A percentile compares a stretch with the other conserved stretches of the same genome.
Conservation (phyloP, 2,888 invertebrate genomes). For the Athrips mouffetella region DNA sequence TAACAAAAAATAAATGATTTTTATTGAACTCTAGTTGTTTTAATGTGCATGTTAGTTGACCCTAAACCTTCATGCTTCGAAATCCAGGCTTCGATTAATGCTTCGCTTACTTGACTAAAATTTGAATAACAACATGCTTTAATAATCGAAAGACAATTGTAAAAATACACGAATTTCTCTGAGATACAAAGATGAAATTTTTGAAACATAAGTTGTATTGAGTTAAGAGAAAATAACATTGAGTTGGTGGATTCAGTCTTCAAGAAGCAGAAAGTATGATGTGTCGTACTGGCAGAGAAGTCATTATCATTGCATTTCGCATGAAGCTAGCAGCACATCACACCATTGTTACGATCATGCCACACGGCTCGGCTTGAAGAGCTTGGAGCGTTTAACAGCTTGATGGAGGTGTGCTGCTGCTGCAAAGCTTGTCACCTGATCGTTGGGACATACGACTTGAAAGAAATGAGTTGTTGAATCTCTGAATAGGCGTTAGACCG, state of each 20-base stretch:
- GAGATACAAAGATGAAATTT: background rate
- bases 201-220: background rate
- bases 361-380: constrained; percentile 52
- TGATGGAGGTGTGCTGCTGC: constrained; percentile 40
- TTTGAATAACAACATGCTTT: constrained; percentile 10
- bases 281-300: constrained; percentile 13
- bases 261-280: background rate
- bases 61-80: constrained; percentile 52
- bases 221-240: background rate
- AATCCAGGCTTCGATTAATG: constrained; percentile 64
- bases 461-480: constrained; percentile 40
- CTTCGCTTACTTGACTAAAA: constrained; percentile 60
- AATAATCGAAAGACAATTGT: constrained; percentile 6
- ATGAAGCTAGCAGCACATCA: constrained; percentile 54
- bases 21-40: constrained; percentile 67
- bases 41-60: constrained; percentile 64
- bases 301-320: constrained; percentile 57
- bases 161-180: constrained; percentile 1
- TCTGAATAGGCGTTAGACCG: constrained; percentile 12
- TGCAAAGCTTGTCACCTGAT: constrained; percentile 47
- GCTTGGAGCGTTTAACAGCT: constrained; percentile 49
- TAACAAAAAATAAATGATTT: constrained; percentile 66
- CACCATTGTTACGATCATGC: constrained; percentile 44
- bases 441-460: constrained; percentile 13
- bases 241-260: constrained; percentile 20